A percentile compares a stretch with the other conserved stretches of the same genome.
These are phyloP conservation scores for Ondatra zibethicus DNA, from an alignment of 2,113 vertebrate species.

Conservation along the genomic window DNA sequence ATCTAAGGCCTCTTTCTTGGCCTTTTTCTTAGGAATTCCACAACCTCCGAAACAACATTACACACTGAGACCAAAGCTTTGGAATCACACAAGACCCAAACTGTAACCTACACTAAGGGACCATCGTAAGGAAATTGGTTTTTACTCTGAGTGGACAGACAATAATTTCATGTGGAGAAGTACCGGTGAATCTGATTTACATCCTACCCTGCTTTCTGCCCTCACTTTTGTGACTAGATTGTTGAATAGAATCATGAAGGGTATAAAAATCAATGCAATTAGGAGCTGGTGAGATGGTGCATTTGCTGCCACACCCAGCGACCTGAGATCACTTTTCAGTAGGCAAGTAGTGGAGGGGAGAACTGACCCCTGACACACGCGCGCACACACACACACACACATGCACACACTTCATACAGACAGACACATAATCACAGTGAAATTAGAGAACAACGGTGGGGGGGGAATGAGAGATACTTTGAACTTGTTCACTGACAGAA, in stretches of 20 bases:
- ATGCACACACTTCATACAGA: not conserved
- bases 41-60: not conserved
- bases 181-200: not conserved
- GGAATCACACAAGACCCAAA: not conserved
- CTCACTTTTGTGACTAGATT: not conserved
- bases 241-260: not conserved
- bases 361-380: not conserved
- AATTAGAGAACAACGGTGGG: too few species aligned
- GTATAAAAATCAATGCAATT: not conserved
- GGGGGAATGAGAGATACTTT: not conserved
- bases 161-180: not conserved
- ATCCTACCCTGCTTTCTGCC: not conserved
- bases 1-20: not conserved
- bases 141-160: not conserved
- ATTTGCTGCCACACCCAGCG: not conserved
- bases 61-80: not conserved
- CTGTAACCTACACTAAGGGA: not conserved
- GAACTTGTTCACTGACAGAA: not conserved
- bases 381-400: not conserved
- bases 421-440: not conserved
- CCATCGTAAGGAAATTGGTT: not conserved
- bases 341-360: not conserved
- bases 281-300: not conserved
- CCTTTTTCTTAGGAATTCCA: not conserved
- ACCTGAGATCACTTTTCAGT: not conserved